Evolutionary conservation across 1,140 invertebrate species (phyloP).

Genomic region (Caenorhabditis inopinata): DNA sequence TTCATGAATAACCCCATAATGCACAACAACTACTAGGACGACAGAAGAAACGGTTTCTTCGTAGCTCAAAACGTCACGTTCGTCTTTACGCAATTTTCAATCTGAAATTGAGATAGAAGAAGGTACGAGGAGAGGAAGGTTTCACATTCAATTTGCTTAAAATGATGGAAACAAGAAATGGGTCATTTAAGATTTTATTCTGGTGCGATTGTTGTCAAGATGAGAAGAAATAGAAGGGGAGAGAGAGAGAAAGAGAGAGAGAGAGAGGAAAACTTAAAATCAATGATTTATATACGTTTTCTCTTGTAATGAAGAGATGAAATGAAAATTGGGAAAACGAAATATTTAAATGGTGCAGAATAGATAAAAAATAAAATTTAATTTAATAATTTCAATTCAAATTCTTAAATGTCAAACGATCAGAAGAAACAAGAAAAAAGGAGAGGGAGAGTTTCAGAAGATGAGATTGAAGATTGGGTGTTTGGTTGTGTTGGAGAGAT

Average conservation of each 20-base stretch:
- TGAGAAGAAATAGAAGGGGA: neutral
- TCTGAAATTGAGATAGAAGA: neutral
- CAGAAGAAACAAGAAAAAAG: neutral
- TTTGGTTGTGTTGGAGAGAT: neutral
- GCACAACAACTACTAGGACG: no score
- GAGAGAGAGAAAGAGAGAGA: neutral
- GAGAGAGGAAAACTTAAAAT: slow-evolving; percentile 7
- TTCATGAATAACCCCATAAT: no score
- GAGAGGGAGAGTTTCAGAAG: neutral
- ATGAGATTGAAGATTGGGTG: neutral
- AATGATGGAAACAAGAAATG: no score
- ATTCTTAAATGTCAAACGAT: no score
- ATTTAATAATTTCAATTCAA: no score
- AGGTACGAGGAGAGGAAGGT: neutral
- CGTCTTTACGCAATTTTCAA: no score
- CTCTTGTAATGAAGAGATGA: neutral
- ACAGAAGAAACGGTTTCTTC: no score
- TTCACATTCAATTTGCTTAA: no score
- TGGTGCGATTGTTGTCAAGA: neutral
- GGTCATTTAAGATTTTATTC: neutral
- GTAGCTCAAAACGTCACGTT: no score
- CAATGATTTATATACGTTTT: no score
- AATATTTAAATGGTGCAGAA: neutral
- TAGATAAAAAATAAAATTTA: neutral
- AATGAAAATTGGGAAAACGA: neutral